Percentiles rank a stretch among this genome's conserved stretches.
phyloP scores from a whole-genome alignment of 1,140 invertebrate species.

The Vanessa atalanta region DNA sequence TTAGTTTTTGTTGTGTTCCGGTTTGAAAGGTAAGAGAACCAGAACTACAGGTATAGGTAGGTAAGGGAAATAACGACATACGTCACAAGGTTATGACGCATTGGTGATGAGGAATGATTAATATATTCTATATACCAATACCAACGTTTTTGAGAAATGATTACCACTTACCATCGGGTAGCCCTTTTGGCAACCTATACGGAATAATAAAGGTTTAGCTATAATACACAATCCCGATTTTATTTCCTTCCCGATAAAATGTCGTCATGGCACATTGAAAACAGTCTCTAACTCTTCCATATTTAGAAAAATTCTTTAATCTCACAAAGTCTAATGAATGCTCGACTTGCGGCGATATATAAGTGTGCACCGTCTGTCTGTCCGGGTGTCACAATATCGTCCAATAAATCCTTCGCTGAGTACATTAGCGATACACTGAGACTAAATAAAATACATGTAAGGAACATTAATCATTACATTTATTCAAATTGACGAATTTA shows the following conservation, averaged over 20 bases:
- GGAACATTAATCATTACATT: slow-evolving; percentile 8
- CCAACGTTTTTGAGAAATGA: too few relatives aligned
- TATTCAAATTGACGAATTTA: slow-evolving; percentile 14
- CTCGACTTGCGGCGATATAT: not conserved
- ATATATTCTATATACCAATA: too few relatives aligned
- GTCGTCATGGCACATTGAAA: not conserved
- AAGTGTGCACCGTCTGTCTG: not conserved
- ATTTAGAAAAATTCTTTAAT: slow-evolving; percentile 10
- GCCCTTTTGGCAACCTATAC: too few relatives aligned
- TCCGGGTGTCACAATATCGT: slow-evolving; percentile 9
- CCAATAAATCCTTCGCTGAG: slow-evolving; percentile 20
- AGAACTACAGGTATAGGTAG: too few relatives aligned
- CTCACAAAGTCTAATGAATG: not conserved
- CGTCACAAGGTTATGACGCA: too few relatives aligned
- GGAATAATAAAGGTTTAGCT: not conserved
- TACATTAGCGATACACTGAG: slow-evolving; percentile 11
- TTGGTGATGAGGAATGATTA: too few relatives aligned
- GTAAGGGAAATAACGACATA: too few relatives aligned
- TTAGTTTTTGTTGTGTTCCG: too few relatives aligned
- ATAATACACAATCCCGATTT: not conserved
- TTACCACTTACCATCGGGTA: too few relatives aligned
- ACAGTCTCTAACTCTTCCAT: not conserved
- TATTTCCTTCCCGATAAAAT: not conserved
- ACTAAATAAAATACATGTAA: slow-evolving; percentile 15
- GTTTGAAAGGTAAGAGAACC: too few relatives aligned